phyloP scores from a whole-genome alignment of 2,888 invertebrate species.

The Strigamia transsilvanica region DNA sequence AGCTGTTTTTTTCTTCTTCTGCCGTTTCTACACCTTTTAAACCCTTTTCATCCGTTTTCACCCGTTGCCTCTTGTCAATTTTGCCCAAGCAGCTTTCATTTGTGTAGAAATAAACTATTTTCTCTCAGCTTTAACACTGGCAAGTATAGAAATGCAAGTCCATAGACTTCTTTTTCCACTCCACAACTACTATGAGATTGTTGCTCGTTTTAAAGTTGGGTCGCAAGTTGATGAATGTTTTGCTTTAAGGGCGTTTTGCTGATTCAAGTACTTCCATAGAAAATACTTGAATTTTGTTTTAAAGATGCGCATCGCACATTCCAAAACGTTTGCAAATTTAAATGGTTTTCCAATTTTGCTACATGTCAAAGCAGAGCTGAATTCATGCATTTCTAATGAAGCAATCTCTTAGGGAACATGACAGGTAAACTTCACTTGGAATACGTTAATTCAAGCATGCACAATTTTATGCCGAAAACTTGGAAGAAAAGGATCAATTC shows the following conservation, averaged over 20 bases:
- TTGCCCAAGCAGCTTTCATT: too few species aligned
- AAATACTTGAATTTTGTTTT: not conserved
- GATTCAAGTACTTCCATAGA: not conserved
- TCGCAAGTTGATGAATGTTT: too few species aligned
- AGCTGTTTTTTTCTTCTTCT: too few species aligned
- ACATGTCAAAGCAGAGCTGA: constrained; percentile 24
- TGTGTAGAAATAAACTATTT: too few species aligned
- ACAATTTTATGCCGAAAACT: not conserved
- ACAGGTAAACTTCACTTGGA: constrained; percentile 3
- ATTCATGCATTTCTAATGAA: constrained; percentile 44
- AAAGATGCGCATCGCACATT: not conserved
- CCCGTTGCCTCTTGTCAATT: too few species aligned
- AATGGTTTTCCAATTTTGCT: not conserved
- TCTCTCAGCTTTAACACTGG: too few species aligned
- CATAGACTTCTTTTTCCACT: too few species aligned
- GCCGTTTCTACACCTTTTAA: too few species aligned
- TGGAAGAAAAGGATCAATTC: not conserved
- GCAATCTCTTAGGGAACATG: constrained; percentile 33
- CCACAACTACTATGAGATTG: too few species aligned
- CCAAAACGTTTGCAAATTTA: constrained; percentile 14
- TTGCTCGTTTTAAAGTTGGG: too few species aligned
- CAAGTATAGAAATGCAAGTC: too few species aligned
- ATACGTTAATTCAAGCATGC: not conserved
- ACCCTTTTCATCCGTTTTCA: too few species aligned
- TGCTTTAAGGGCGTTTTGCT: not conserved